Evolutionary conservation across 2,797 vertebrate species (phyloP).

Genomic region (Cirrhinus mrigala): DNA sequence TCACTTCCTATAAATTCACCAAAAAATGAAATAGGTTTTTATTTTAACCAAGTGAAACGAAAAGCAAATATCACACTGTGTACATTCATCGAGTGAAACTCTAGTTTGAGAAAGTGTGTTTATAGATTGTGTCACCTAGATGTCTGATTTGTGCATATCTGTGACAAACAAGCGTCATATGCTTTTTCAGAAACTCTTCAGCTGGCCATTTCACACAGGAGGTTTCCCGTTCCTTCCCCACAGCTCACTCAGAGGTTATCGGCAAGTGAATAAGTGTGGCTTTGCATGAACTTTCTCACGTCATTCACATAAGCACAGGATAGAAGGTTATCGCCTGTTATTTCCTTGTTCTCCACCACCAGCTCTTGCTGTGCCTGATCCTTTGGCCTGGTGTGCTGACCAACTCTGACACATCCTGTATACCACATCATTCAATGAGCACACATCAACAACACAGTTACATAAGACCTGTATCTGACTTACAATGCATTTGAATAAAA

Average conservation of each 20-base stretch:
- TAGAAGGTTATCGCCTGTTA: constrained; percentile 46
- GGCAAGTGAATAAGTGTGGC: background rate
- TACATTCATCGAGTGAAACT: background rate
- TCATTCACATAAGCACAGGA: constrained; percentile 42
- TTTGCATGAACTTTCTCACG: constrained; percentile 31
- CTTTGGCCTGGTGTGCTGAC: constrained; percentile 34
- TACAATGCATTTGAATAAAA: background rate
- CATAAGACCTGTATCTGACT: background rate
- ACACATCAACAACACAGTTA: background rate
- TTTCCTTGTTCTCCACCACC: constrained; percentile 45
- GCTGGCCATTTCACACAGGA: constrained; percentile 28
- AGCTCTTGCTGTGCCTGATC: constrained; percentile 10
- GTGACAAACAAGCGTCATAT: constrained; percentile 9
- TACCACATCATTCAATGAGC: background rate
- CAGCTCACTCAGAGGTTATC: constrained; percentile 38
- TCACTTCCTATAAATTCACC: background rate
- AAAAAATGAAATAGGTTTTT: background rate
- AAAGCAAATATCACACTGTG: background rate
- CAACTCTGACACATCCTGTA: constrained; percentile 12
- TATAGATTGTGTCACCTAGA: constrained; percentile 15
- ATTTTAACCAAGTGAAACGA: background rate
- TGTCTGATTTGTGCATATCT: constrained; percentile 2
- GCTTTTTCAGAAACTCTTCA: constrained; percentile 27
- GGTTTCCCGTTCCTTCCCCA: constrained; percentile 20
- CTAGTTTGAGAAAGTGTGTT: constrained; percentile 4